Conservation (phyloP, 2,888 invertebrate genomes). For the Machimus atricapillus region DNA sequence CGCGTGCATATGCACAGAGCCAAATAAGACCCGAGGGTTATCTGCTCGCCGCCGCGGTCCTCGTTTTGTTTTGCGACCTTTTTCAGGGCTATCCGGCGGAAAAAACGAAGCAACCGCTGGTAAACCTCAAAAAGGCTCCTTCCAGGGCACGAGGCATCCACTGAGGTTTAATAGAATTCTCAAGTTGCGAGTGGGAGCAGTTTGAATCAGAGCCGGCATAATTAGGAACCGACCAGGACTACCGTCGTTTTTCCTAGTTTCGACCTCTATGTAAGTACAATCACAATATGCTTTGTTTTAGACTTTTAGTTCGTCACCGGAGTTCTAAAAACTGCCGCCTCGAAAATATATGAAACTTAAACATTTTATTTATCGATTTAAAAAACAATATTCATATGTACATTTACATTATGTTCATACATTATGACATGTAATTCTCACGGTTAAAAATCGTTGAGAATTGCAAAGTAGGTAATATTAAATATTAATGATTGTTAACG, state of each 20-base stretch:
- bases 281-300: background rate
- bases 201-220: background rate
- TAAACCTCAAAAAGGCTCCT: background rate
- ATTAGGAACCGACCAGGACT: background rate
- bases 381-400: too few species aligned
- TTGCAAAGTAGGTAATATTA: too few species aligned
- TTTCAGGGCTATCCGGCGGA: background rate
- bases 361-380: background rate
- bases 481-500: too few species aligned
- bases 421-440: too few species aligned
- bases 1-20: background rate
- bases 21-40: conserved; percentile 39
- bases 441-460: too few species aligned
- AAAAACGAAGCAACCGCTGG: background rate
- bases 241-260: background rate
- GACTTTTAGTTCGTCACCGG: background rate
- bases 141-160: conserved; percentile 16
- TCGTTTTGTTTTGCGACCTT: background rate
- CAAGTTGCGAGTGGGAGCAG: background rate
- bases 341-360: background rate
- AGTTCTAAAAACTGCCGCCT: background rate
- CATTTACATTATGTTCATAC: too few species aligned
- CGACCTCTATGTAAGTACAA: too few species aligned
- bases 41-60: conserved; percentile 1
- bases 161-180: conserved; percentile 21